phyloP scores from a whole-genome alignment of 2,888 invertebrate genomes.

The Eupithecia subumbrata region DNA sequence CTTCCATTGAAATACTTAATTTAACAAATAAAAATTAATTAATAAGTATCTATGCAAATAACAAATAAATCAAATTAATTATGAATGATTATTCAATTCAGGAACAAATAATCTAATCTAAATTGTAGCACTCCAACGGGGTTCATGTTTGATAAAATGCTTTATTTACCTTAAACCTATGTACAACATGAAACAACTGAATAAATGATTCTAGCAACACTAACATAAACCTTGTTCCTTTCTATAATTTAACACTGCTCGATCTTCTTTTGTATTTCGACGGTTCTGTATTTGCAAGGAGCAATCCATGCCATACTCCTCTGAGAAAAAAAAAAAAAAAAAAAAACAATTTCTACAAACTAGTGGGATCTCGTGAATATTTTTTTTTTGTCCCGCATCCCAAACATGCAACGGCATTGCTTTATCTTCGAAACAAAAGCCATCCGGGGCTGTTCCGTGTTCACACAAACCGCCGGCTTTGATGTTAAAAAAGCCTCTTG shows the following conservation, averaged over 20 bases:
- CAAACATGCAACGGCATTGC: conserved; percentile 2
- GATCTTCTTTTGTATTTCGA: background rate
- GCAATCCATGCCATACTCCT: background rate
- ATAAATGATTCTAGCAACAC: no score
- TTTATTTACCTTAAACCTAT: no score
- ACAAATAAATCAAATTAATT: no score
- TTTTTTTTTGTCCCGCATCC: conserved; percentile 8
- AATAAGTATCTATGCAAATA: no score
- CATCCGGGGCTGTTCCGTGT: background rate
- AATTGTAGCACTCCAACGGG: no score
- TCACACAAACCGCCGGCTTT: conserved; percentile 59
- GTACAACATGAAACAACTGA: no score
- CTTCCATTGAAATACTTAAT: no score
- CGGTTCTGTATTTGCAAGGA: background rate
- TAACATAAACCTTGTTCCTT: background rate
- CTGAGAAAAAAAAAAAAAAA: background rate
- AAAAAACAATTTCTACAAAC: background rate
- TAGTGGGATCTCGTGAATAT: background rate
- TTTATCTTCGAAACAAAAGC: conserved; percentile 10
- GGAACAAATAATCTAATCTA: no score
- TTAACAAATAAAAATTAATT: no score
- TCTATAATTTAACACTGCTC: background rate
- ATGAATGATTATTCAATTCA: no score
- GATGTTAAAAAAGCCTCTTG: conserved; percentile 71
- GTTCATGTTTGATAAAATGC: no score